Conservation (phyloP, 2,797 vertebrate species). For the Allochrocebus solatus region DNA sequence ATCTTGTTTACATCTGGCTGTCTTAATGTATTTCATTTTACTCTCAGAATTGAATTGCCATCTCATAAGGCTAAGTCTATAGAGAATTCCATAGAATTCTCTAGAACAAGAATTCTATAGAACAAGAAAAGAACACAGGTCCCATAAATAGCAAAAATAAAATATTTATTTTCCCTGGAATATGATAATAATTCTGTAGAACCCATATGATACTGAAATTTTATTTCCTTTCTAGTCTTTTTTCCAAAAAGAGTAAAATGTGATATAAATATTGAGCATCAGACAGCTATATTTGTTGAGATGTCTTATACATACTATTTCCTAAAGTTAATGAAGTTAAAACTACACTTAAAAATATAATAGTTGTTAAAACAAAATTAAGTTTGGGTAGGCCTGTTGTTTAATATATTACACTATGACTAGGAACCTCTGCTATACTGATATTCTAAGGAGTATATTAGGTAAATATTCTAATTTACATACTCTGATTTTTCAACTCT, state of each 20-base stretch:
- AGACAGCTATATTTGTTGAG: not conserved
- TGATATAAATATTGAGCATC: not conserved
- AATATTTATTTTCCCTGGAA: conserved; percentile 5
- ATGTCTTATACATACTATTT: not conserved
- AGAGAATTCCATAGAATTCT: not conserved
- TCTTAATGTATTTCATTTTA: not conserved
- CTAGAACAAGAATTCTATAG: not conserved
- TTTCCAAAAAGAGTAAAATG: not conserved
- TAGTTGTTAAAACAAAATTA: not conserved
- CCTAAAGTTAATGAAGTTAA: not conserved
- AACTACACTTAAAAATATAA: conserved; percentile 32
- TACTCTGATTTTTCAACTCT: not conserved
- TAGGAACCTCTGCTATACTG: not conserved
- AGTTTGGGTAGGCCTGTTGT: not conserved
- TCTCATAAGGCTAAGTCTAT: not conserved
- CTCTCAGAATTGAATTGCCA: not conserved
- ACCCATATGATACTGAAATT: not conserved
- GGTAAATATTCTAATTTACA: not conserved
- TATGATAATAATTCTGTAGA: not conserved
- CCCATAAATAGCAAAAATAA: conserved; percentile 9
- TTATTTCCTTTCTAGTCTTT: not conserved
- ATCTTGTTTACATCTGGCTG: not conserved
- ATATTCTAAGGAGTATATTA: not conserved
- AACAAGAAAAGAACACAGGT: not conserved
- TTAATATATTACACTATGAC: not conserved